These are phyloP conservation scores for Axis porcinus DNA, from an alignment of 2,113 vertebrate genomes.

Conservation along the genomic window DNA sequence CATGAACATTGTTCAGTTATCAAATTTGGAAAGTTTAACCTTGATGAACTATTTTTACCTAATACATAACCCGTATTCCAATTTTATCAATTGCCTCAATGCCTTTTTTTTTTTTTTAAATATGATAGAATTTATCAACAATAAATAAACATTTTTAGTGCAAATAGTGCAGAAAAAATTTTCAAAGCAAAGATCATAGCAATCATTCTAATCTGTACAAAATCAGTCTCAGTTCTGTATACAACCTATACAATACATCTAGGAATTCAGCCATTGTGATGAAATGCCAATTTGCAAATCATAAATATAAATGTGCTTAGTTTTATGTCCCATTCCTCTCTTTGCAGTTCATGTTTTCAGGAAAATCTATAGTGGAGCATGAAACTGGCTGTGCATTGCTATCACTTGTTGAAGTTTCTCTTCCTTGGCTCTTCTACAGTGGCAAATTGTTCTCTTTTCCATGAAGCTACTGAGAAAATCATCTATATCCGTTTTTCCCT, in stretches of 20 bases:
- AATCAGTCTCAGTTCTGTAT: slow-evolving; percentile 77
- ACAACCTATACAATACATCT: slow-evolving; percentile 68
- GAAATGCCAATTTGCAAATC: slow-evolving; percentile 79
- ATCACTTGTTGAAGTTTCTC: slow-evolving; percentile 97
- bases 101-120: no score
- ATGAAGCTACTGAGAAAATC: no score
- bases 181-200: slow-evolving; percentile 77
- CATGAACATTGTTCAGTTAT: neutral
- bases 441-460: no score
- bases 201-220: slow-evolving; percentile 80
- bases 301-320: slow-evolving; percentile 81
- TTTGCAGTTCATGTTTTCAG: slow-evolving; percentile 76
- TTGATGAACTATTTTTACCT: neutral
- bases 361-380: slow-evolving; percentile 87
- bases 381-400: slow-evolving; percentile 89
- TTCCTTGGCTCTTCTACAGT: slow-evolving; percentile 98
- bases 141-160: slow-evolving; percentile 85
- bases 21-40: neutral
- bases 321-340: slow-evolving; percentile 76
- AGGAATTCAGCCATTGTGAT: slow-evolving; percentile 76
- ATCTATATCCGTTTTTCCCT: no score
- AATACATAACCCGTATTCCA: neutral
- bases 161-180: slow-evolving; percentile 82
- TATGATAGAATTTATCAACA: slow-evolving; percentile 79
- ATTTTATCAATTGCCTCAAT: neutral